A percentile compares a stretch with the other conserved stretches of the same genome.
Evolutionary conservation across 2,797 vertebrate species (phyloP).

Genomic region (Peromyscus eremicus): DNA sequence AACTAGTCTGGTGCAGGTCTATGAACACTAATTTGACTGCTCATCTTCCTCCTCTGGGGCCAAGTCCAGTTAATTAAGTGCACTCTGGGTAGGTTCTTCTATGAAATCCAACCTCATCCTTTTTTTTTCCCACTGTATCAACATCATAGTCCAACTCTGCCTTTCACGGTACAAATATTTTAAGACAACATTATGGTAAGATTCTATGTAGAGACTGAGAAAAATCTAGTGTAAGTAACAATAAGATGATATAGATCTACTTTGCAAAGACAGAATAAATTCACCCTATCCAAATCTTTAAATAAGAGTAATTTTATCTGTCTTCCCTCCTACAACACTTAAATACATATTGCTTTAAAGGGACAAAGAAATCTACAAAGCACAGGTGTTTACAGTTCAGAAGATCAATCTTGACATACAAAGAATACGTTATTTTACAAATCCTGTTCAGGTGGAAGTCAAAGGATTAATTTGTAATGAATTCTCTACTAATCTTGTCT

Average conservation of each 20-base stretch:
- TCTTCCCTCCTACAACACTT: background rate
- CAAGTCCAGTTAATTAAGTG: background rate
- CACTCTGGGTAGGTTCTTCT: background rate
- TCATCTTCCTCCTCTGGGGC: background rate
- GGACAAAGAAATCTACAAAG: constrained; percentile 26
- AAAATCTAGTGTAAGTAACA: background rate
- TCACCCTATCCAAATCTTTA: background rate
- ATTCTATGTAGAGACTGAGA: background rate
- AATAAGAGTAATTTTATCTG: constrained; percentile 35
- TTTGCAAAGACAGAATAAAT: constrained; percentile 36
- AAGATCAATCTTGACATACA: constrained; percentile 33
- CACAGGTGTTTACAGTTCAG: constrained; percentile 59
- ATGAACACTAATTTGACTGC: background rate
- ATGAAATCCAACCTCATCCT: background rate
- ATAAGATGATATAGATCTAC: background rate
- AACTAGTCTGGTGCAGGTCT: background rate
- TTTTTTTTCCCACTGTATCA: background rate
- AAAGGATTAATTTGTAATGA: constrained; percentile 55
- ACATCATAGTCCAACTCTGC: background rate
- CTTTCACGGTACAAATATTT: background rate
- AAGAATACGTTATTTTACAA: constrained; percentile 66
- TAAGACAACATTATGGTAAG: background rate
- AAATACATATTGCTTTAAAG: constrained; percentile 47
- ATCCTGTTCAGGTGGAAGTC: constrained; percentile 52
- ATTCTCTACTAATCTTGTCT: constrained; percentile 33